These are phyloP conservation scores for Enhydra lutris DNA, from an alignment of 2,113 vertebrate genomes.

Conservation along the genomic window DNA sequence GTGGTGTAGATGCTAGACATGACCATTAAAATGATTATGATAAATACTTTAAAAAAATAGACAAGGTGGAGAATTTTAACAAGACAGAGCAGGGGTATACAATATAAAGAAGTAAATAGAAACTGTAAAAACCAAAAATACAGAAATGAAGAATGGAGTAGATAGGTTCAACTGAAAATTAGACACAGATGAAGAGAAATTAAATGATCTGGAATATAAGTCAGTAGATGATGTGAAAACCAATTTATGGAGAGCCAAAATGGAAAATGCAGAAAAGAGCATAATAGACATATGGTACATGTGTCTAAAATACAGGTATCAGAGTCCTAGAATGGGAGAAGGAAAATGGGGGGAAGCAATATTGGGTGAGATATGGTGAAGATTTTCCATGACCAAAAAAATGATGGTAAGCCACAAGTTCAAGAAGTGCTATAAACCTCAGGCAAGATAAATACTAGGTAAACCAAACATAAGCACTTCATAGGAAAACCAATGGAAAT, in stretches of 20 bases:
- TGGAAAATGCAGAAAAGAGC: not conserved
- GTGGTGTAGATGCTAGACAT: not conserved
- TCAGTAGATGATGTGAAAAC: not conserved
- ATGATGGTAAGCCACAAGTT: not conserved
- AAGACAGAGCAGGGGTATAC: not conserved
- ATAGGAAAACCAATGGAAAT: not conserved
- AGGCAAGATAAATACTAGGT: not conserved
- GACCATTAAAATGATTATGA: not conserved
- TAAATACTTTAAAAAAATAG: not conserved
- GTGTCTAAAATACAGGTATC: not conserved
- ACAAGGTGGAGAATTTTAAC: not conserved
- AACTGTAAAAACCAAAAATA: not conserved
- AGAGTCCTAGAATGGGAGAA: not conserved
- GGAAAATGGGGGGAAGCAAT: not conserved
- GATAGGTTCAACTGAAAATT: not conserved
- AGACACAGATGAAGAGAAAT: not conserved
- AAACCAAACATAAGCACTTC: not conserved
- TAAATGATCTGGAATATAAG: not conserved
- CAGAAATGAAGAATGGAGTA: not conserved
- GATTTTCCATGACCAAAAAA: constrained; percentile 4
- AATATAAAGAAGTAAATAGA: not conserved
- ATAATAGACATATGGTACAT: not conserved
- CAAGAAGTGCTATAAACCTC: not conserved
- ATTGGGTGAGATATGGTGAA: not conserved
- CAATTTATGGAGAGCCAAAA: not conserved